Conservation (phyloP, 2,888 invertebrate genomes). For the Eurois occulta region DNA sequence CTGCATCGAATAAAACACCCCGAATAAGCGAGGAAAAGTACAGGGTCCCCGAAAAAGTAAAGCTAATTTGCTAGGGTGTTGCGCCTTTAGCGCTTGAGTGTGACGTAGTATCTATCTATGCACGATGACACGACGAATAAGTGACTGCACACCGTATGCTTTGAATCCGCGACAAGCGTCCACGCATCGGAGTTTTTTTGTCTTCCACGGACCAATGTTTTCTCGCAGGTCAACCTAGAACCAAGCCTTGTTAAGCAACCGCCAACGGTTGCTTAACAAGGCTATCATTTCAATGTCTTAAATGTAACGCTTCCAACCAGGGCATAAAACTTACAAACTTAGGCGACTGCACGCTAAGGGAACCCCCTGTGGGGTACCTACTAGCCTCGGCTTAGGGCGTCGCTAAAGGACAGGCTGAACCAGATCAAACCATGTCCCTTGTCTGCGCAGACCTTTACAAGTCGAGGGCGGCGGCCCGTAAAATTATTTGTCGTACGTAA, state of each 20-base stretch:
- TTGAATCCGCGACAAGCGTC: neutral
- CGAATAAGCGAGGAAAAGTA: neutral
- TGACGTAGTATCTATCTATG: neutral
- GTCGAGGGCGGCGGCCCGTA: conserved; percentile 42
- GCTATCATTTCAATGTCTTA: neutral
- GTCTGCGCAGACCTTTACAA: conserved; percentile 1
- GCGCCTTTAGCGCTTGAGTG: no score
- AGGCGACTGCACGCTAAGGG: neutral
- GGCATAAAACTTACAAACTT: neutral
- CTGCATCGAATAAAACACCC: neutral
- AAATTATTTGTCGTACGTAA: conserved; percentile 63
- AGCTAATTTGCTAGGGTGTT: no score
- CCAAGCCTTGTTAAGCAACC: no score
- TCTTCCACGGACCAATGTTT: neutral
- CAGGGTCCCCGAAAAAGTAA: neutral
- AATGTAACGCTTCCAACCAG: neutral
- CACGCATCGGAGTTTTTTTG: neutral
- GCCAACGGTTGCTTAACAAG: neutral
- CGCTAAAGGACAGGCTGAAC: neutral
- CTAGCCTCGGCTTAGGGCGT: neutral
- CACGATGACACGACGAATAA: neutral
- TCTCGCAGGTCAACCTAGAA: neutral
- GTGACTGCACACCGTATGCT: neutral
- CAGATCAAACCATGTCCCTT: neutral
- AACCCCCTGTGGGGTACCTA: neutral